Evolutionary conservation across 1,140 invertebrate genomes (phyloP).

Genomic region (Drosophila ironensis): DNA sequence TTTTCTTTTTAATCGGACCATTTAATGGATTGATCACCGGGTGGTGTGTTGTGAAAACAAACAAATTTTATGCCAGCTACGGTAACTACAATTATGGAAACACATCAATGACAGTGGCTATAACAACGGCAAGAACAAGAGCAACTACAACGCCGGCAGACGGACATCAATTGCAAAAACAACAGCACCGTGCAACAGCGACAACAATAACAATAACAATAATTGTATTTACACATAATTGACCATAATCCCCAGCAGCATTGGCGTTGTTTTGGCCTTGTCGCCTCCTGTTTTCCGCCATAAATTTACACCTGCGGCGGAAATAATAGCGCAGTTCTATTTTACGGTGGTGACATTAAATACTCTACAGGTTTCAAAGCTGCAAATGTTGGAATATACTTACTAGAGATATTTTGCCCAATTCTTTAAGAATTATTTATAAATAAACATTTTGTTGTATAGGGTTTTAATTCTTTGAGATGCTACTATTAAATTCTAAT

Average conservation of each 20-base stretch:
- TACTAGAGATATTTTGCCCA: too few relatives aligned
- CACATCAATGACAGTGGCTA: slow-evolving; percentile 46
- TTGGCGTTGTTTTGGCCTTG: background rate
- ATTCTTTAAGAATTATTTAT: too few relatives aligned
- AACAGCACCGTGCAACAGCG: slow-evolving; percentile 37
- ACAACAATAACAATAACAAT: slow-evolving; percentile 74
- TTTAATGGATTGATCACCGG: slow-evolving; percentile 27
- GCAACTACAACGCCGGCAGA: background rate
- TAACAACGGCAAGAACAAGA: slow-evolving; percentile 23
- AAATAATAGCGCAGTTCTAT: too few relatives aligned
- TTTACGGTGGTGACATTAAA: too few relatives aligned
- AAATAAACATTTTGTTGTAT: too few relatives aligned
- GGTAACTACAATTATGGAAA: slow-evolving; percentile 47
- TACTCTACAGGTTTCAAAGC: too few relatives aligned
- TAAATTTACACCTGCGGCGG: too few relatives aligned
- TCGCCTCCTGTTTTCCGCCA: background rate
- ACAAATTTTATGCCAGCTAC: slow-evolving; percentile 38
- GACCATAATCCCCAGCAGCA: slow-evolving; percentile 72
- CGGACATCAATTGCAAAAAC: slow-evolving; percentile 7
- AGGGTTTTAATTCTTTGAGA: too few relatives aligned
- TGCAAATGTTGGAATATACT: too few relatives aligned
- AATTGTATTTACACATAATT: slow-evolving; percentile 79
- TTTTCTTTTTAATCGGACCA: background rate
- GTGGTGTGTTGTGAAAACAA: slow-evolving; percentile 7
- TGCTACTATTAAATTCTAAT: too few relatives aligned